phyloP scores from a whole-genome alignment of 2,113 vertebrate genomes.

The Meleagris gallopavo region DNA sequence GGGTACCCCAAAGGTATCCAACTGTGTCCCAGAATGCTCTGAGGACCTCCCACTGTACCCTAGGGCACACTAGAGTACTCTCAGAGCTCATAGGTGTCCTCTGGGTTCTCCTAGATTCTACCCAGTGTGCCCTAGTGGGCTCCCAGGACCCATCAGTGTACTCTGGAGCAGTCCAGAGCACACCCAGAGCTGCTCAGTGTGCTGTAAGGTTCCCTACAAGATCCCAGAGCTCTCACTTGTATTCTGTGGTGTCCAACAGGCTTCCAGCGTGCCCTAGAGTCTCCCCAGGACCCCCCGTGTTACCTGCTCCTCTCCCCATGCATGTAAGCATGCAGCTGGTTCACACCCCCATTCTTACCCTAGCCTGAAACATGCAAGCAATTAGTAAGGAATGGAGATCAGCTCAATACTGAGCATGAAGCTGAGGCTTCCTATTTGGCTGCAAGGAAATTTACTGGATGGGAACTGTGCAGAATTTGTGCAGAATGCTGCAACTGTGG shows the following conservation, averaged over 20 bases:
- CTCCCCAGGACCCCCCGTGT: background rate
- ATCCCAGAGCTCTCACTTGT: background rate
- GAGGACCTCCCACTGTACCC: too few species aligned
- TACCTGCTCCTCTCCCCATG: background rate
- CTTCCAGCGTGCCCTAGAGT: too few species aligned
- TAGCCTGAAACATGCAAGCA: background rate
- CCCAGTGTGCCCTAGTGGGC: background rate
- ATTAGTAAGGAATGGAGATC: background rate
- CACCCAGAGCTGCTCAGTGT: background rate
- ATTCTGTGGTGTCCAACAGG: too few species aligned
- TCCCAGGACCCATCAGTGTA: too few species aligned
- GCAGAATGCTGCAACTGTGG: background rate
- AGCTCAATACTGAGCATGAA: accelerated
- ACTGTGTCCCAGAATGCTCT: background rate
- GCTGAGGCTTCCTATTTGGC: background rate
- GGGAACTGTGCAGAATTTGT: background rate
- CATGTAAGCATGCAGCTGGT: accelerated
- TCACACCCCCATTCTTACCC: background rate
- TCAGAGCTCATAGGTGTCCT: background rate
- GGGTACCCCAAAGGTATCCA: background rate
- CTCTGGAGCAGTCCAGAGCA: too few species aligned
- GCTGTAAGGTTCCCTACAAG: background rate
- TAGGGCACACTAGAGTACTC: background rate
- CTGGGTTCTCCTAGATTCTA: background rate
- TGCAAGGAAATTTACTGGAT: background rate